Evolutionary conservation across 2,888 invertebrate species (phyloP).

Genomic region (Nycteola revayana): DNA sequence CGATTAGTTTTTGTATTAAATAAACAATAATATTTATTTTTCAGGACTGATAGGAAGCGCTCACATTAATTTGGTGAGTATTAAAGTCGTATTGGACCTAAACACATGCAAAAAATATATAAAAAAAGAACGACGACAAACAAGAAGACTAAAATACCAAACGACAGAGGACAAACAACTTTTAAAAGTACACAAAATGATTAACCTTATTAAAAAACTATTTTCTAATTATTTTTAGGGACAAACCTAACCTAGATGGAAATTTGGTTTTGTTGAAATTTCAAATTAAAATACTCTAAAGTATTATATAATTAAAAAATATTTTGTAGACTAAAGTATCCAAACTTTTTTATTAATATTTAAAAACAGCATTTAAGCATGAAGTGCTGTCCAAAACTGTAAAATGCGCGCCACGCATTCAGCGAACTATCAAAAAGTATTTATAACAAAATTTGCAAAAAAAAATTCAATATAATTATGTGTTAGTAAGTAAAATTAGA

Average conservation of each 20-base stretch:
- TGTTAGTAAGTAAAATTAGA: constrained; percentile 39
- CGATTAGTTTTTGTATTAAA: too few relatives aligned
- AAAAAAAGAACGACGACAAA: constrained; percentile 15
- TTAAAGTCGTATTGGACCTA: constrained; percentile 37
- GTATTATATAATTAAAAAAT: constrained; percentile 20
- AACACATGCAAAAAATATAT: constrained; percentile 30
- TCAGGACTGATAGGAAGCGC: constrained; percentile 34
- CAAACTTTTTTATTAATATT: constrained; percentile 17
- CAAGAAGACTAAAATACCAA: constrained; percentile 28
- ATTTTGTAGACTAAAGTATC: constrained; percentile 25
- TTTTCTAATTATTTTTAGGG: constrained; percentile 41
- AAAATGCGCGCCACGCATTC: constrained; percentile 36
- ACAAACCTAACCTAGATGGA: constrained; percentile 34
- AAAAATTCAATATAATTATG: constrained; percentile 33
- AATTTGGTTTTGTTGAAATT: constrained; percentile 12
- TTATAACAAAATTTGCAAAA: constrained; percentile 18
- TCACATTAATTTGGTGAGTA: constrained; percentile 44
- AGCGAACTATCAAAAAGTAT: constrained; percentile 14
- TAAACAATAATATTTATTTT: constrained; percentile 14
- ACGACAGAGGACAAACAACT: constrained; percentile 32
- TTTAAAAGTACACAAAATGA: constrained; percentile 28
- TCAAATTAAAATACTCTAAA: constrained; percentile 10
- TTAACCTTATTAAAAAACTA: constrained; percentile 29
- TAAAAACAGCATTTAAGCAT: constrained; percentile 26
- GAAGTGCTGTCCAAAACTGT: constrained; percentile 28